Evolutionary conservation across 2,888 invertebrate genomes (phyloP).

Genomic region (Lagria hirta): DNA sequence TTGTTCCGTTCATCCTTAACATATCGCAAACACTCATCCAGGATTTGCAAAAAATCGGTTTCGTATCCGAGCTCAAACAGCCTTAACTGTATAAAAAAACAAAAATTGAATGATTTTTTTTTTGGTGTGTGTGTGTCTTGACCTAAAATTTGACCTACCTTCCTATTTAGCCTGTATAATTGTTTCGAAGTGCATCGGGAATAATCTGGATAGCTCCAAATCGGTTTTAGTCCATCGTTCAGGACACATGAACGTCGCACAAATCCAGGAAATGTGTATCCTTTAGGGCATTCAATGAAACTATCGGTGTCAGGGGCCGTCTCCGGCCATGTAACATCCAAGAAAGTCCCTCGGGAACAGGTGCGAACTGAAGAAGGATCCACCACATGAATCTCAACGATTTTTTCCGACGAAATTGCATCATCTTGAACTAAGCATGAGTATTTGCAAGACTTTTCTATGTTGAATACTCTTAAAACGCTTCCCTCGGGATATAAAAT

Average conservation of each 20-base stretch:
- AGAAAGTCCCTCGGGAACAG: slow-evolving; percentile 60
- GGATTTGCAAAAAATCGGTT: slow-evolving; percentile 60
- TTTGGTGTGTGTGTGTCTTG: not conserved
- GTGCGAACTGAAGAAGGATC: slow-evolving; percentile 61
- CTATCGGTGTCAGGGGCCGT: slow-evolving; percentile 76
- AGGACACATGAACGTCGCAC: slow-evolving; percentile 62
- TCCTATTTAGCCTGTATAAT: slow-evolving; percentile 63
- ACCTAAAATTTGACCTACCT: slow-evolving; percentile 55
- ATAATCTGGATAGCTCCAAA: slow-evolving; percentile 77
- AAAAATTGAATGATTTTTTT: no score
- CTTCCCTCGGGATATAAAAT: slow-evolving; percentile 83
- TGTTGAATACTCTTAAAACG: slow-evolving; percentile 74
- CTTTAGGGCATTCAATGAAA: slow-evolving; percentile 63
- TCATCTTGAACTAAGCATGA: slow-evolving; percentile 67
- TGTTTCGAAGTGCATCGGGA: slow-evolving; percentile 70
- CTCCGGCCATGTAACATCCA: slow-evolving; percentile 64
- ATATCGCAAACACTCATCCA: slow-evolving; percentile 60
- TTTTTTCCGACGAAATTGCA: slow-evolving; percentile 57
- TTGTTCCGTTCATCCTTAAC: slow-evolving; percentile 45
- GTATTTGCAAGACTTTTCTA: slow-evolving; percentile 70
- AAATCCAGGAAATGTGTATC: slow-evolving; percentile 53
- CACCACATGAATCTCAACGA: slow-evolving; percentile 67
- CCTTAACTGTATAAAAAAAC: slow-evolving; percentile 55
- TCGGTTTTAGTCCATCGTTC: slow-evolving; percentile 64
- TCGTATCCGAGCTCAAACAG: slow-evolving; percentile 65